Base-by-base conservation (phyloP, 1,140 invertebrate genomes). In the Platorchestia sp. region DNA sequence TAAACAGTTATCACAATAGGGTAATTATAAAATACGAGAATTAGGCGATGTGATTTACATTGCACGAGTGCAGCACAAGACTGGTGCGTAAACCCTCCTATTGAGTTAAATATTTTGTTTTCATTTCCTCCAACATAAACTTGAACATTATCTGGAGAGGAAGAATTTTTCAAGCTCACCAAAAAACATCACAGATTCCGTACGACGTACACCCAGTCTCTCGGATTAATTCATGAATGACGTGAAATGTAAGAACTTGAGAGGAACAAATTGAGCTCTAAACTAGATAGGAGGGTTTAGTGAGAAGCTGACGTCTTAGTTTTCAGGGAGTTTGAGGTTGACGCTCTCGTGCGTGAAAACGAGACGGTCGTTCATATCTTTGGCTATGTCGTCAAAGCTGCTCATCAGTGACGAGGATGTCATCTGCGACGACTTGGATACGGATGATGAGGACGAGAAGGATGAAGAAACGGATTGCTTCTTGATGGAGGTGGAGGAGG, bases 301-400 rank as follows among this genome's bases (percentile, higher is more conserved):
- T 75, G 10, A 75, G 59, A 75, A 75, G 27, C 59, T 3, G 59
- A 75, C 14, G 10, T 75, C 10, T 93, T 93, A 93, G 51, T 95
- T 91, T 86, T 95, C 95, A 43, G 95, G 95, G 40, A 96, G 95
- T 95, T 96, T 96, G 95, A 96, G 95, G 95, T 96, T 96, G 27
- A 96, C 96, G 47, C 95, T 96, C 43, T 96, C 96, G 41, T 96
- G 96, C 16, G 96, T 96, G 95, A 96, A 96, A 7, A 96, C 96
- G 41, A 96, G 95, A 59, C 96, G 95, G 43, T 96, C 96, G 45
- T 96, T 95, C 95, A 96, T 95, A 44, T 96, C 95, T 90, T 96
- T 96, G 40, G 96, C 95, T 95, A 96, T 96, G 90, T 96, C 96
- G n/a, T 96, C 96, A 1, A 95, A 53, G 45, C 59, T 95, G 95